Evolutionary conservation across 2,888 invertebrate species (phyloP), one percentile per base, ranked within the genome.

Genomic region (Drosophila longiperda): DNA sequence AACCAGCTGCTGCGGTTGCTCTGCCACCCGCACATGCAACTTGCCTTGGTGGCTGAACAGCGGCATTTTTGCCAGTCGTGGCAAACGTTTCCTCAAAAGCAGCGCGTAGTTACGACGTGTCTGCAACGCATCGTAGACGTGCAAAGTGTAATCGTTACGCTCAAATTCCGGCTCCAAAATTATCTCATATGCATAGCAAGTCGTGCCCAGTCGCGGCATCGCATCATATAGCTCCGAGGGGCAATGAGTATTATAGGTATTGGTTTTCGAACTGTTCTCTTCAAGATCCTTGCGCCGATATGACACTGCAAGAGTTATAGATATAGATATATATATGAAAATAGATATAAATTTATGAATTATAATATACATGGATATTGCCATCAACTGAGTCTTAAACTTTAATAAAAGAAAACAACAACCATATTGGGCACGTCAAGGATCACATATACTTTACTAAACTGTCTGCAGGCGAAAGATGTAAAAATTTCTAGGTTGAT

Each of bases 41-140:
- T 95, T 94, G 1, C 96, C 96, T 68, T 95, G 94, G 23, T 95
- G 94, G 89, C 97, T 95, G 90, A 95, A 98, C 75, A 97, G 94
- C 0, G 97, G 96, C 91, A 97, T 98, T 34, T 93, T 91, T 75
- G 96, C 95, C 36, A 97, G 87, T 42, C 93, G 89, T 0, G 96
- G 96, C 76, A 97, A 91, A 6, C 91, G 91, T 17, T 95, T 94
- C 1, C 94, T 91, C 0, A 96, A 95, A 1, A 97, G 87, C 38
- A 97, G 93, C 0, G 95, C 97, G 87, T 94, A 97, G 6, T 95
- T 95, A 9, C 78, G 54, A 0, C 63, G 67, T 0, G 83, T 67
- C 0, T 67, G 54, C 12, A 93, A 55, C 9, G 83, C 71, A 3
- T 87, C 70, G 4, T 78, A 62, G 36, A 92, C 72, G 55, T 91